Evolutionary conservation across 2,797 vertebrate genomes (phyloP).

Genomic region (Protonibea diacanthus): DNA sequence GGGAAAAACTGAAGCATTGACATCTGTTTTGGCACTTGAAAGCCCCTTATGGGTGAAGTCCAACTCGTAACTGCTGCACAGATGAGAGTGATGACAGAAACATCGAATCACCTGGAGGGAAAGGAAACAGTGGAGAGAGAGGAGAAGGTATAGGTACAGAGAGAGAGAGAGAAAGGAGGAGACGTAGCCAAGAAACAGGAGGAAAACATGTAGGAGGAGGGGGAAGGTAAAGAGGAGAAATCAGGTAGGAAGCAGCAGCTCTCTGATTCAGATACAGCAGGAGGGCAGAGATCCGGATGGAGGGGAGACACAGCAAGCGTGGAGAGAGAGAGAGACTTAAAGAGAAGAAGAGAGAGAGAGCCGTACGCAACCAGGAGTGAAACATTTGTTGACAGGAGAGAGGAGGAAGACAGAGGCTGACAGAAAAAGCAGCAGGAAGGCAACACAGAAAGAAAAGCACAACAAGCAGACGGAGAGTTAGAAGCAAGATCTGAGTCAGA

Average conservation of each 20-base stretch:
- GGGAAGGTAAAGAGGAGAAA: constrained; percentile 10
- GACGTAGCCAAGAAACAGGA: constrained; percentile 24
- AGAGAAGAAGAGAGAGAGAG: neutral
- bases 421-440: constrained; percentile 9
- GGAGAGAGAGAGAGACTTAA: neutral
- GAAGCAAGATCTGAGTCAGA: constrained; percentile 26
- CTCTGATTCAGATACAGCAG: constrained; percentile 44
- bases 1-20: neutral
- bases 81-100: constrained; percentile 4
- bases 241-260: constrained; percentile 18
- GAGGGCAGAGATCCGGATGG: constrained; percentile 29
- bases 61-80: neutral
- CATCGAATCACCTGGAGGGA: neutral
- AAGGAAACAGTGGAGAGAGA: neutral
- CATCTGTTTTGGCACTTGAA: neutral
- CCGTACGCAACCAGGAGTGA: neutral
- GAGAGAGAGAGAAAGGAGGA: neutral
- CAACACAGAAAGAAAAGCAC: neutral
- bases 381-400: constrained; percentile 11
- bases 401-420: constrained; percentile 1
- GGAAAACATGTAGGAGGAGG: constrained; percentile 1
- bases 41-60: neutral
- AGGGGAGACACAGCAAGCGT: constrained; percentile 5
- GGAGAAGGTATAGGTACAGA: neutral
- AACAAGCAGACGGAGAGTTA: neutral